Evolutionary conservation across 2,113 vertebrate genomes (phyloP), one percentile per base, ranked within the genome.

Genomic region (Bambusicola thoracicus): DNA sequence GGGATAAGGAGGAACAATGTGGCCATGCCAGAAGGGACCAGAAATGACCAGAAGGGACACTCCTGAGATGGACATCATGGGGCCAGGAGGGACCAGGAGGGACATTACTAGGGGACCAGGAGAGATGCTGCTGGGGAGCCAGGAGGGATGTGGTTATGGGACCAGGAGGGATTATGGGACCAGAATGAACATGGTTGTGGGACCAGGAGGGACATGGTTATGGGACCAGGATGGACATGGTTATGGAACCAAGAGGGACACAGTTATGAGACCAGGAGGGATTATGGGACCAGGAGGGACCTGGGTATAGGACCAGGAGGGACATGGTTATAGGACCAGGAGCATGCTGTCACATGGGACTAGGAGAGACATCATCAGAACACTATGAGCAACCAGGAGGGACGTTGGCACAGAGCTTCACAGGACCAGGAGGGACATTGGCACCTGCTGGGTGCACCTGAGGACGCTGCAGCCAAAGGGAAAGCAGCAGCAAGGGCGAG

Each of bases 291-390:
- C 21, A 22, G 22, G 30, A 48, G 25, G 25, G 25, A 25, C 25
- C 6, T 4, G 41, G 22, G 12, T 49, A 13, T 6, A 12, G 24
- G 8, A 36, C 32, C 43, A 1, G 10, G 0, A 7, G 27, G 56
- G 62, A 20, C 27, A 13, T 25, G 3, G 12, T 11, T 22, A 6
- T 25, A 12, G 69, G 44, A 40, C 12, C 13, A 11, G 58, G 25
- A 68, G 20, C 9, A 13, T 18, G 25, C 32, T 30, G n/a, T 10
- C 13, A 0, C 36, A 5, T 1, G 19, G 49, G 19, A 3, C 24
- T 30, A 3, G n/a, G 61, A 59, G 30, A 18, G 19, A 13, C 69
- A 8, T 1, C 40, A 3, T 0, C 49, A 7, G 58, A 43, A 44
- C 40, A 13, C 3, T 30, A 4, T 53, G 21, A 62, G 49, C 38